Evolutionary conservation across 2,113 vertebrate species (phyloP).

Genomic region (Hylia prasina): DNA sequence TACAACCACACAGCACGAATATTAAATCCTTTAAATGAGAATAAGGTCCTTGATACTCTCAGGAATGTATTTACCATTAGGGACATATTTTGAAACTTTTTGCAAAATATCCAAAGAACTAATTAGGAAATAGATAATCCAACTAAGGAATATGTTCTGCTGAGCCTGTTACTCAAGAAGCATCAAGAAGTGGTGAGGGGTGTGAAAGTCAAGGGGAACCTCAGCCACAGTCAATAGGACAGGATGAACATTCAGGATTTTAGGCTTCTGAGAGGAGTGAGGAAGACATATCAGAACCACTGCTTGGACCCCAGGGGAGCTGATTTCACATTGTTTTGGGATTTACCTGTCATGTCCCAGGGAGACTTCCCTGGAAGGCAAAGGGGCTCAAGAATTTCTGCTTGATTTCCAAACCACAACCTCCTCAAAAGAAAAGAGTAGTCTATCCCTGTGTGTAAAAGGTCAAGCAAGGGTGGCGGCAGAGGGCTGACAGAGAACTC

Average conservation of each 20-base stretch:
- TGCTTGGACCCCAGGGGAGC: not conserved
- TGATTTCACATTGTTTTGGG: not conserved
- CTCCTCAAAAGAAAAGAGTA: not conserved
- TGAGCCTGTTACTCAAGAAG: not conserved
- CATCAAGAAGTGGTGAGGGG: not conserved
- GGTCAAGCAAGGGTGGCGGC: not conserved
- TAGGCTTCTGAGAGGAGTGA: not conserved
- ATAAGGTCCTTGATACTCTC: slow-evolving; percentile 34
- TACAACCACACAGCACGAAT: slow-evolving; percentile 24
- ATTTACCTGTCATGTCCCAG: not conserved
- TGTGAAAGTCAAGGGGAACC: not conserved
- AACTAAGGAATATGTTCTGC: not conserved
- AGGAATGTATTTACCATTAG: not conserved
- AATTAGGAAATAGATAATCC: not conserved
- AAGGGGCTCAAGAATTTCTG: not conserved
- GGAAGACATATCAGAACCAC: not conserved
- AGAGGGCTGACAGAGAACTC: not conserved
- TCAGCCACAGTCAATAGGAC: not conserved
- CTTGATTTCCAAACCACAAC: not conserved
- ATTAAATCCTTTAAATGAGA: slow-evolving; percentile 6
- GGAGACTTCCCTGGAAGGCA: not conserved
- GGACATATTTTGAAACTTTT: not conserved
- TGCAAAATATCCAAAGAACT: not conserved
- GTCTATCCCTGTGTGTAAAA: not conserved
- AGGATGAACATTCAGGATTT: not conserved